Evolutionary conservation across 2,113 vertebrate genomes (phyloP), one percentile per base, ranked within the genome.

Genomic region (Channa maculata): DNA sequence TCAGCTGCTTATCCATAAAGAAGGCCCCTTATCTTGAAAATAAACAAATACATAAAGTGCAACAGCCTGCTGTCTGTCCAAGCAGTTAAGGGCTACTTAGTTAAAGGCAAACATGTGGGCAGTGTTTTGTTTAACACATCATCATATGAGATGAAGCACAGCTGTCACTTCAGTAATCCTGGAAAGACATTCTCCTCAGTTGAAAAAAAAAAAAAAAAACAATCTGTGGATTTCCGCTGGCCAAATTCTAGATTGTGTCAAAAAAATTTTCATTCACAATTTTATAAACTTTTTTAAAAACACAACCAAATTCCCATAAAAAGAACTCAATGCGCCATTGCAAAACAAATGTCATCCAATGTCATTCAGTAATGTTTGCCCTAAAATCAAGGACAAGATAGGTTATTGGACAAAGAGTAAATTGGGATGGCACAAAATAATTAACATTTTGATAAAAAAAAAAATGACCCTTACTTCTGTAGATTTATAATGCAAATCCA

Each of bases 1-100:
- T 96, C 96, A 94, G 95, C 96, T 96, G 96, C 96, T 97, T 98
- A 98, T 97, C 97, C 96, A 96, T 96, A 95, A 96, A 97, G 95
- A 94, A 94, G 94, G 95, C 95, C 76, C 84, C 92, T 94, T 94
- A 94, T 94, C 93, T 87, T 80, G 62, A 90, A 93, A 92, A 96
- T 94, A 96, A 97, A 96, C 96, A 96, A 96, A 95, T 95, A 95
- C 95, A 96, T 95, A 92, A 92, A 93, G 89, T 87, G 90, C 80
- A 86, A 89, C 84, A 87, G 89, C 81, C 82, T 79, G 89, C 75
- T 90, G 90, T 90, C 89, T 87, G 90, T 92, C 92, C 88, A 76
- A 86, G 79, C 86, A 90, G 89, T 88, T 93, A 87, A 88, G 87
- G 86, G 75, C 90, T 89, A 91, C 87, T 91, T 86, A 92, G 90